Conservation (phyloP, 2,113 vertebrate species). For the Hiodon tergisus region DNA sequence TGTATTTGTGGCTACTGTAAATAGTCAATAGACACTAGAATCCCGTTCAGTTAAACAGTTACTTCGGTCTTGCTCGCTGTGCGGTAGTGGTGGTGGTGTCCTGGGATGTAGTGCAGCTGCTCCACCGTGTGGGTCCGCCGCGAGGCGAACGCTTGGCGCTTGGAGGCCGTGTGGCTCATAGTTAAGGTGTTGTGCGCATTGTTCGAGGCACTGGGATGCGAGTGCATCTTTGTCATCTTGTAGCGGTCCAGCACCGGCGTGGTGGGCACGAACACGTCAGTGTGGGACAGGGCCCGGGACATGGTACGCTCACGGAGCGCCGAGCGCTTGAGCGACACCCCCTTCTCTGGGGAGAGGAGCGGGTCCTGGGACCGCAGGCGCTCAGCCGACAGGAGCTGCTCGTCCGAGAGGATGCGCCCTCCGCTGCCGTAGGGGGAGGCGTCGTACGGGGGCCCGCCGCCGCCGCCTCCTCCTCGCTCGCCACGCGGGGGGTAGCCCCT, state of each 20-base stretch:
- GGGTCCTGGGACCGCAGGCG: slow-evolving; percentile 94
- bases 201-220: slow-evolving; percentile 96
- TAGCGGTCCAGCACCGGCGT: slow-evolving; percentile 93
- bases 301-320: slow-evolving; percentile 82
- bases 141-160: slow-evolving; percentile 94
- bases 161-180: slow-evolving; percentile 83
- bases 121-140: slow-evolving; percentile 96
- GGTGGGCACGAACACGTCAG: slow-evolving; percentile 93
- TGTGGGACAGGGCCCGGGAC: slow-evolving; percentile 89
- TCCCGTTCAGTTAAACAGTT: slow-evolving; percentile 77
- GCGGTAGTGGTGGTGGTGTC: slow-evolving; percentile 90
- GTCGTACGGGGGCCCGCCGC: slow-evolving; percentile 57
- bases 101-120: slow-evolving; percentile 91
- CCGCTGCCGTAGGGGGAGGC: slow-evolving; percentile 66
- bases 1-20: neutral
- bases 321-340: slow-evolving; percentile 74
- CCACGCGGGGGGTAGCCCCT: slow-evolving; percentile 58
- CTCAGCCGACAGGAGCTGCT: slow-evolving; percentile 87
- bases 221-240: slow-evolving; percentile 98
- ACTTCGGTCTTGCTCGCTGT: slow-evolving; percentile 98
- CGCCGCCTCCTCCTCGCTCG: slow-evolving; percentile 50
- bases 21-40: neutral
- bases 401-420: slow-evolving; percentile 84
- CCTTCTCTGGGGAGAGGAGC: slow-evolving; percentile 85
- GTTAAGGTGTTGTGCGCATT: slow-evolving; percentile 87